Base-by-base conservation (phyloP, 2,888 invertebrate genomes). In the Rosalia funebris region DNA sequence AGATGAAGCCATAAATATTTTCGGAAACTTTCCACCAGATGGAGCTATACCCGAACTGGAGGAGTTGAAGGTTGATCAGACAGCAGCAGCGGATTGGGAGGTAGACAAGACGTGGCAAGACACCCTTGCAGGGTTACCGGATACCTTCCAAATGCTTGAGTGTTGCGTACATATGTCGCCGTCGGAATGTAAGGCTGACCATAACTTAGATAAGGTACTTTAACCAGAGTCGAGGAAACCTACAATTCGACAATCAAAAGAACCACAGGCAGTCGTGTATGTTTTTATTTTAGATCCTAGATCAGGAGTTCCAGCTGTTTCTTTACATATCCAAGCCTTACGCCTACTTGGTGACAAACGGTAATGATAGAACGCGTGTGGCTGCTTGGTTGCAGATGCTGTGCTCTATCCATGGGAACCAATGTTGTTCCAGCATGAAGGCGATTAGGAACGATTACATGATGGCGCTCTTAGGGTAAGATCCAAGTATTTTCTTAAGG, bases 371-470 rank as follows among this genome's bases (percentile, higher is more conserved):
- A 36, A 81, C 82, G 0, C 78, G 81, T 62, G 82, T 82, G 0
- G 82, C 83, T 0, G 75, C 81, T 2, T 86, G 86, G 85, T 71
- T 85, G 19, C 83, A 84, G 70, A 80, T 80, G n/a, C 73, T 86
- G 1, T 84, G 84, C 41, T 79, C 82, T 2, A 79, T 85, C 16
- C 76, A 80, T 12, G 79, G 80, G 9, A 72, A 72, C 0, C 66
- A 77, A 1, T 84, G 84, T 67, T 85, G 86, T 68, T 79, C 82
- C 0, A 78, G 80, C 34, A 83, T 85, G 83, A 83, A 83, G 66
- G 83, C 82, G 1, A 78, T 85, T n/a, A 75, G 85, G 12, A 86
- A 86, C 68, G 85, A 86, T 70, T 86, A 86, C 68, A 83, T 84
- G 66, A 84, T 84, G 79, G 81, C 83, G 1, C 72, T 86, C 1